Evolutionary conservation across 64 coral and sea anemone genomes (phyloP).

Genomic region (Orbicella faveolata): DNA sequence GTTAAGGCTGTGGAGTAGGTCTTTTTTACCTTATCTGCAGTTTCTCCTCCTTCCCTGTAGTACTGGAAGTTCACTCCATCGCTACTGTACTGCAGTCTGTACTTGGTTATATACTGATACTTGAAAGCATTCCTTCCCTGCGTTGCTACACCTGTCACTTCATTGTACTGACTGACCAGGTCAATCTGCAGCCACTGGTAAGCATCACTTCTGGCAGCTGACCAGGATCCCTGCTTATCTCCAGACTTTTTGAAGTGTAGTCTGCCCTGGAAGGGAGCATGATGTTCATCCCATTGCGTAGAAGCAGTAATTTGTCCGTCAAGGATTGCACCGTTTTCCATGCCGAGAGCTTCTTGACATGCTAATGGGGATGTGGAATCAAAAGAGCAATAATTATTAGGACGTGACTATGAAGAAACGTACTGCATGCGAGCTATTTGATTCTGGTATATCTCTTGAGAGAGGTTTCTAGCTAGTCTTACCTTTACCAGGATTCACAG

Average conservation of each 20-base stretch:
- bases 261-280: not conserved
- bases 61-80: not conserved
- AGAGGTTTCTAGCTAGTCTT: not conserved
- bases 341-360: not conserved
- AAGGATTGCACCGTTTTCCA: not conserved
- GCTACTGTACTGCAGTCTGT: not conserved
- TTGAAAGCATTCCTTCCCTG: not conserved
- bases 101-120: not conserved
- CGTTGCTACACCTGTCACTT: not conserved
- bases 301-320: not conserved
- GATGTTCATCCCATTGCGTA: not conserved
- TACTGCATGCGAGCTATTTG: too few species aligned
- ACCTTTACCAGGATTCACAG: not conserved
- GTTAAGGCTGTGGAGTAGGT: not conserved
- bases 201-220: not conserved
- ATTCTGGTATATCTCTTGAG: too few species aligned
- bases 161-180: not conserved
- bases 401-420: too few species aligned
- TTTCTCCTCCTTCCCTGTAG: not conserved
- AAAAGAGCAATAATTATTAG: not conserved
- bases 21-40: not conserved
- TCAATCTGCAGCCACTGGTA: not conserved
- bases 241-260: not conserved
- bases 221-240: conserved; percentile 2
- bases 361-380: not conserved